Evolutionary conservation across 2,797 vertebrate genomes (phyloP).

Genomic region (Clamator glandarius): DNA sequence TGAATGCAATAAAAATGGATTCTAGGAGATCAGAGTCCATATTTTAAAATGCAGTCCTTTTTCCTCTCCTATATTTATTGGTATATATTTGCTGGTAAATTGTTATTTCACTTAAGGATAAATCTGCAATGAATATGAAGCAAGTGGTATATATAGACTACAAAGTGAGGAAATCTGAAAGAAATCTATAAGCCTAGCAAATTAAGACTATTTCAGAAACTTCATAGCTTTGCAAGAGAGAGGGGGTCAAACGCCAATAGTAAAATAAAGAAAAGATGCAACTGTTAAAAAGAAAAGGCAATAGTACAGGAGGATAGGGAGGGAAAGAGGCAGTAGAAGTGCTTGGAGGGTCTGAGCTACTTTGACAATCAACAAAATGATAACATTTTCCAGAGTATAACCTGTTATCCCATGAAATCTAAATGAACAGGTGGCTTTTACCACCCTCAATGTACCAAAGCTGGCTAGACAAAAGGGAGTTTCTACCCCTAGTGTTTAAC

Average conservation of each 20-base stretch:
- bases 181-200: background rate
- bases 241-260: background rate
- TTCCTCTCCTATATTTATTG: background rate
- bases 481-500: background rate
- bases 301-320: background rate
- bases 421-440: background rate
- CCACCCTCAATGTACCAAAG: background rate
- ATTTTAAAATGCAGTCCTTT: background rate
- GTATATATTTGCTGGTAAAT: background rate
- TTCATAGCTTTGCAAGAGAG: background rate
- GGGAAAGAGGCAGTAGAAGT: background rate
- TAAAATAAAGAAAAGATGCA: background rate
- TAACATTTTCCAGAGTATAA: background rate
- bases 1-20: background rate
- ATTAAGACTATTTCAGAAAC: background rate
- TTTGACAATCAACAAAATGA: background rate
- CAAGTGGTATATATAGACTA: background rate
- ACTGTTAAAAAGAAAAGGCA: background rate
- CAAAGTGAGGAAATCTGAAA: background rate
- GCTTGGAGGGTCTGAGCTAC: background rate
- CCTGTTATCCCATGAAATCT: background rate
- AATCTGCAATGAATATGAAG: background rate
- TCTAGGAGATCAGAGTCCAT: background rate
- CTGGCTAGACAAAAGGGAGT: background rate
- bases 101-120: constrained; percentile 1